A percentile compares a stretch with the other conserved stretches of the same genome.
Conservation (phyloP, 2,797 vertebrate genomes). For the Nannoperca obscura region DNA sequence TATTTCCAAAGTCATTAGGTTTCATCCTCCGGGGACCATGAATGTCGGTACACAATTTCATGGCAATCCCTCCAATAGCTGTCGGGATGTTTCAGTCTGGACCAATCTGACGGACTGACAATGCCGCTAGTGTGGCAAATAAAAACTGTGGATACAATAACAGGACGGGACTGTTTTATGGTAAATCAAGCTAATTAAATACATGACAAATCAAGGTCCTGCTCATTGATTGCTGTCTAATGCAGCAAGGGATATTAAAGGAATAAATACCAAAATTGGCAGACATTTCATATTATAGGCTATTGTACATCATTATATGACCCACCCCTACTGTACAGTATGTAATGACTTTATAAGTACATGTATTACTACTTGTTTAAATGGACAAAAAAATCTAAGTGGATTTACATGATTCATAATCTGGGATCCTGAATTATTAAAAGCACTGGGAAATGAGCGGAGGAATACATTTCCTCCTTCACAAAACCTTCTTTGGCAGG, state of each 20-base stretch:
- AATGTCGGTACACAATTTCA: background rate
- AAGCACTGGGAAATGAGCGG: slow-evolving; percentile 59
- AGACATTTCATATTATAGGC: background rate
- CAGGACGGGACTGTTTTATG: slow-evolving; percentile 2
- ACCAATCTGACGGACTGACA: background rate
- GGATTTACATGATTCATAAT: slow-evolving; percentile 55
- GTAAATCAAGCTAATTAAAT: background rate
- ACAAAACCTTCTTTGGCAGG: slow-evolving; percentile 58
- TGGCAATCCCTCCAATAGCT: background rate
- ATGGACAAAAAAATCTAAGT: slow-evolving; percentile 34
- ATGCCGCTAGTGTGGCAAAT: background rate
- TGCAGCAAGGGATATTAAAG: background rate
- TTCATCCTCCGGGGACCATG: background rate
- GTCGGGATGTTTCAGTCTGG: background rate
- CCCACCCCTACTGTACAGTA: background rate
- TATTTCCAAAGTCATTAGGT: background rate
- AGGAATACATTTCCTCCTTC: slow-evolving; percentile 56
- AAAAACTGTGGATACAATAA: background rate
- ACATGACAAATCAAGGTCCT: background rate
- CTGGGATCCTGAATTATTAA: slow-evolving; percentile 71
- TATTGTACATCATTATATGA: background rate
- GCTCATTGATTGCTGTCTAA: background rate
- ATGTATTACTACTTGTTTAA: slow-evolving; percentile 35
- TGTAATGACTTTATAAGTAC: slow-evolving; percentile 28
- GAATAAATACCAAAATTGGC: slow-evolving; percentile 7